Base-by-base conservation (phyloP, 2,888 invertebrate genomes). In the Andricus quercusramuli region DNA sequence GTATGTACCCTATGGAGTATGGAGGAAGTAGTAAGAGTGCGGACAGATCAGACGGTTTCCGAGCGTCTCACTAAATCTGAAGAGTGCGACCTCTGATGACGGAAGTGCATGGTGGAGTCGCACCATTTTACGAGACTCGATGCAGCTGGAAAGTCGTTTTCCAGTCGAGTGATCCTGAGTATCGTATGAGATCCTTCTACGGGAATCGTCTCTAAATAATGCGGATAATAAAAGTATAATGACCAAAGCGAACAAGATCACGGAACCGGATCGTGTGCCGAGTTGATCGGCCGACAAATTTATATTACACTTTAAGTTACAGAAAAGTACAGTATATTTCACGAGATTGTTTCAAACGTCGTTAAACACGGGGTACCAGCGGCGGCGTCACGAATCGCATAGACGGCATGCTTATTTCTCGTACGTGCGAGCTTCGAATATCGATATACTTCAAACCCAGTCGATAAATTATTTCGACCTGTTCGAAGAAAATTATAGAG, bases 211-310 rank as follows among this genome's bases (percentile, higher is more conserved):
- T 89, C 88, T 90, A 89, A 91, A 91, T 91, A 90, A 90, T 89
- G 87, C 87, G 86, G 88, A 89, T 90, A 89, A 90, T 90, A 90
- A 91, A 91, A 90, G 90, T 89, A 91, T 91, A 90, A 91, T 90
- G 88, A 90, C 88, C 86, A 88, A 88, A 88, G 86, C 82, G 86
- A 84, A 85, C 79, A 83, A 77, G 83, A 84, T 85, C 85, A 84
- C 85, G 85, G 82, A 85, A 85, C 82, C 83, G 86, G 83, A 86
- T 86, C 84, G 86, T 82, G 77, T 77, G 44, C 82, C 66, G 15
- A n/a, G 17, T 78, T 80, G 62, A 77, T 79, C 83, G 80, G 78
- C 84, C 86, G 86, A 89, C 88, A 89, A 89, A 89, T 89, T 89
- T 89, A 89, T 89, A 89, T 88, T 84, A 84, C 87, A 77, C 79